phyloP scores from a whole-genome alignment of 2,113 vertebrate genomes.

The Sardina pilchardus region DNA sequence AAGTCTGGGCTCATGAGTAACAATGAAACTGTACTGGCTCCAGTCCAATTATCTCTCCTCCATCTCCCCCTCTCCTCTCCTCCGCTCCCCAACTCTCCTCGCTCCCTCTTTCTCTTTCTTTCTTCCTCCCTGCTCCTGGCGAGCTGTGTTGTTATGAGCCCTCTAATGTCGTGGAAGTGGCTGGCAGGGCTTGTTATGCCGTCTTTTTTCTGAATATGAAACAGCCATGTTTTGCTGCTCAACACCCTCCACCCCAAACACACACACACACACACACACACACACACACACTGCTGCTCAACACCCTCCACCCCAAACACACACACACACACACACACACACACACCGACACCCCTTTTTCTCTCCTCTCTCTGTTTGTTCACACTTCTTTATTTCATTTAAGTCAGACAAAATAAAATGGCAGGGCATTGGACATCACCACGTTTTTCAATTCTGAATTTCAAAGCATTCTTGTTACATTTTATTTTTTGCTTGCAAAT shows the following conservation, averaged over 20 bases:
- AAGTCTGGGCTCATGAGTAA: constrained; percentile 33
- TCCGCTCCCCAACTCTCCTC: neutral
- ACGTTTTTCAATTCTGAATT: neutral
- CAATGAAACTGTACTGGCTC: constrained; percentile 45
- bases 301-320: neutral
- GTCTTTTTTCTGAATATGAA: constrained; percentile 36
- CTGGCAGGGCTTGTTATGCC: constrained; percentile 27
- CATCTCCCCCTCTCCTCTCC: neutral
- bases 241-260: neutral
- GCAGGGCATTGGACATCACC: neutral
- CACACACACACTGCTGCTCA: too few species aligned
- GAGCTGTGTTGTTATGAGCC: constrained; percentile 34
- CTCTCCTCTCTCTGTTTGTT: constrained; percentile 30
- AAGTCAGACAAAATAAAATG: neutral
- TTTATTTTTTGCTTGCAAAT: neutral
- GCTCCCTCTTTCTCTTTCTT: neutral
- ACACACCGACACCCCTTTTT: neutral
- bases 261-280: constrained; percentile 4
- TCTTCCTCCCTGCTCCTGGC: constrained; percentile 27
- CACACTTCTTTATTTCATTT: constrained; percentile 36
- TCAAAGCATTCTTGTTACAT: neutral
- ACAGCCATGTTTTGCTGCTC: constrained; percentile 17
- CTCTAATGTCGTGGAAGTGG: constrained; percentile 38
- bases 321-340: neutral
- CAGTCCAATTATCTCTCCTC: constrained; percentile 31